phyloP scores from a whole-genome alignment of 2,797 vertebrate species.

The Tarsius wallacei region DNA sequence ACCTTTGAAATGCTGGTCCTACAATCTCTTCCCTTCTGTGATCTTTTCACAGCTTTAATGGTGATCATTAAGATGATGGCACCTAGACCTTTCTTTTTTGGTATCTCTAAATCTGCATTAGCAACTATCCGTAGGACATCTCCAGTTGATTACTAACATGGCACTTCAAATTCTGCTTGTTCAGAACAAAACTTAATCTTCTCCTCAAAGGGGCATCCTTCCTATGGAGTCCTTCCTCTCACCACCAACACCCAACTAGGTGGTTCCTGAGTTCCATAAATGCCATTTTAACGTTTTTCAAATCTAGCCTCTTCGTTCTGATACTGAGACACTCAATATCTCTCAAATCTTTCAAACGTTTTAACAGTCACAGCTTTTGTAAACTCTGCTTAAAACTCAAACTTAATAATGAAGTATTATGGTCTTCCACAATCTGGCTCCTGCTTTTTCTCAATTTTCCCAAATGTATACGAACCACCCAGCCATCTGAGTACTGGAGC shows the following conservation, averaged over 20 bases:
- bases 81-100: neutral
- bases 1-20: neutral
- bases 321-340: neutral
- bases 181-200: neutral
- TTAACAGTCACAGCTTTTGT: neutral
- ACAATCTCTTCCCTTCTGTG: neutral
- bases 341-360: neutral
- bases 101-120: neutral
- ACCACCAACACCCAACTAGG: neutral
- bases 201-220: neutral
- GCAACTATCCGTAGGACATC: neutral
- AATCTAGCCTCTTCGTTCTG: neutral
- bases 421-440: neutral
- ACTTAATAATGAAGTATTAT: neutral
- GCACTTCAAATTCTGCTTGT: neutral
- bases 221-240: neutral
- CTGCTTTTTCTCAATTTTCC: neutral
- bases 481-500: neutral
- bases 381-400: conserved; percentile 25
- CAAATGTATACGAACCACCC: neutral
- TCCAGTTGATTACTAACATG: neutral
- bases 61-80: neutral
- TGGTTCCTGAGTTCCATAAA: neutral
- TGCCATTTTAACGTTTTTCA: neutral
- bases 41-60: neutral